Base-by-base conservation (phyloP, 2,113 vertebrate genomes). In the Gasterosteus nipponicus region DNA sequence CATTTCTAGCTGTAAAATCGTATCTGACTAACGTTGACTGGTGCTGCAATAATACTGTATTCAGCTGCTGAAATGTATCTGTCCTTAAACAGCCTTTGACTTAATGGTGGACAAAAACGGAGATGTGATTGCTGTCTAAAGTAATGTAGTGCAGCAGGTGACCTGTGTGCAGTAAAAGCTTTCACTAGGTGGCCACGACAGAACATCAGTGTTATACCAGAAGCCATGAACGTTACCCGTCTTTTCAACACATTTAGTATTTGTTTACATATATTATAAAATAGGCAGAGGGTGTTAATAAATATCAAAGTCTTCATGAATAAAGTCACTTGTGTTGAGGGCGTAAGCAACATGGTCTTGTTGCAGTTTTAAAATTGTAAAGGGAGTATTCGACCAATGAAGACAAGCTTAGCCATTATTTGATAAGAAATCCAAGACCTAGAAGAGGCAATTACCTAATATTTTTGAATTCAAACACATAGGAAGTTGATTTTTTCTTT, bases 101-200 rank as follows among this genome's bases (percentile, higher is more conserved):
- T 44, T 54, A 12, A 7, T 38, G 6, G 2, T 42, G 33, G 16
- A 44, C 18, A 61, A 18, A 22, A 26, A 42, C n/a, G 70, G 29
- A 29, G 16, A 8, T 38, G 3, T 53, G 11, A 58, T 41, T 10
- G 29, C 18, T 8, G 35, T 29, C 41, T 5, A 46, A 35, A 26
- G 3, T 10, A 1, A 42, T 22, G 0, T 5, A 15, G n/a, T 22
- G 16, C 49, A 63, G 39, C 1, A 31, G 47, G 3, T 7, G 29
- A 22, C 10, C 26, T 56, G 54, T 15, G 54, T 71, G 49, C 42
- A 67, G 16, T 18, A 10, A 54, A 5, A 29, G 3, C 1, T 78
- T 81, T 0, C 11, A 29, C 77, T 42, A 78, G 87, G 67, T 78
- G 82, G 77, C 73, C 69, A 10, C 41, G 58, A 57, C 58, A n/a